A percentile compares a stretch with the other conserved stretches of the same genome.
phyloP scores from a whole-genome alignment of 2,113 vertebrate genomes.

The Danionella cerebrum region DNA sequence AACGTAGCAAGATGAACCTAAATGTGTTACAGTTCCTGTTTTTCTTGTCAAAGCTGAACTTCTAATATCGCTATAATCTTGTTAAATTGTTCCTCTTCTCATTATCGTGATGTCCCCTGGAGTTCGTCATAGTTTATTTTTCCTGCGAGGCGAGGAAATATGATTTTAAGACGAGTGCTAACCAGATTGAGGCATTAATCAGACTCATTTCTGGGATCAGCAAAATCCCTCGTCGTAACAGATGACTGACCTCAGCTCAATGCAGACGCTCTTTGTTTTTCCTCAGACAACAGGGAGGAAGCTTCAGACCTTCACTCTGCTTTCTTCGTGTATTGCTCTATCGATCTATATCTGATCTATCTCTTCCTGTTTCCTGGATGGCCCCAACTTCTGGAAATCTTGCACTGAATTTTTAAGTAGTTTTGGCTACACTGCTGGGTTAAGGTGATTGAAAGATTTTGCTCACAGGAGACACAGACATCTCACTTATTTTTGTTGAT shows the following conservation, averaged over 20 bases:
- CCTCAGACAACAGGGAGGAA: slow-evolving; percentile 15
- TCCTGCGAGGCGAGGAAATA: not conserved
- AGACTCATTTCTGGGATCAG: slow-evolving; percentile 13
- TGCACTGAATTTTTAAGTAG: slow-evolving; percentile 11
- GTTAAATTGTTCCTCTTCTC: slow-evolving; percentile 16
- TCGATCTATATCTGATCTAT: slow-evolving; percentile 11
- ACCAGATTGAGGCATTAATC: slow-evolving; percentile 9
- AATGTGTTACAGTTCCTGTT: not conserved
- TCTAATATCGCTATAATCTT: slow-evolving; percentile 11
- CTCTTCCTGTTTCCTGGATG: slow-evolving; percentile 13
- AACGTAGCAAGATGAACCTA: not conserved
- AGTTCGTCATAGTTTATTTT: slow-evolving; percentile 7
- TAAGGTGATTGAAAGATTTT: slow-evolving; percentile 16
- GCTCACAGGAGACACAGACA: slow-evolving; percentile 18
- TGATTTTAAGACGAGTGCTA: slow-evolving; percentile 3
- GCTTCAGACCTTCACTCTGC: not conserved
- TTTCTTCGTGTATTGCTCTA: slow-evolving; percentile 13
- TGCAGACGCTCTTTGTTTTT: not conserved
- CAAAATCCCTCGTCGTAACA: slow-evolving; percentile 4
- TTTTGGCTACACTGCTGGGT: slow-evolving; percentile 11
- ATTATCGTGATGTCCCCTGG: not conserved
- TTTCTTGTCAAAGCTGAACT: not conserved
- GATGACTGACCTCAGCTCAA: slow-evolving; percentile 11
- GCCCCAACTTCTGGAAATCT: slow-evolving; percentile 21
- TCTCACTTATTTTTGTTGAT: slow-evolving; percentile 17